Percentiles rank a stretch among this genome's conserved stretches.
Conservation (phyloP, 2,888 invertebrate genomes). For the Flexamia atlantica region DNA sequence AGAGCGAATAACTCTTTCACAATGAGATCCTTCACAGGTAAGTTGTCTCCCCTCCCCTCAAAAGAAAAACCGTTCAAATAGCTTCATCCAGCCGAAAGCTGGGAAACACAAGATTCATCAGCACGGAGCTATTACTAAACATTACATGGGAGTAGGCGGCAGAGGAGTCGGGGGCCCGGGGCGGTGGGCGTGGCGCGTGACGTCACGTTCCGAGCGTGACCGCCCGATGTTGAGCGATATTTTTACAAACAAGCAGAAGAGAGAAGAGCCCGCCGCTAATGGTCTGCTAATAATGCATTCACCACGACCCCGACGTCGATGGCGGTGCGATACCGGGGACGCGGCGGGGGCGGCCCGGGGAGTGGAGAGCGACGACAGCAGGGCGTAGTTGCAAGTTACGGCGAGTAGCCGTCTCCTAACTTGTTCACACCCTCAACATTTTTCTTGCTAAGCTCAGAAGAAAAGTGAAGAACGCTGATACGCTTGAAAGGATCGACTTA, state of each 20-base stretch:
- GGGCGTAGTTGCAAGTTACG: neutral
- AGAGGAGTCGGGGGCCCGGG: slow-evolving; percentile 6
- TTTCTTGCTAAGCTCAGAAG: too few species aligned
- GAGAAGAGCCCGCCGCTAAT: slow-evolving; percentile 40
- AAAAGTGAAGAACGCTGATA: too few species aligned
- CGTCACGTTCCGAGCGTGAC: slow-evolving; percentile 32
- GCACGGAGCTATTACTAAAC: too few species aligned
- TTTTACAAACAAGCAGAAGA: slow-evolving; percentile 39
- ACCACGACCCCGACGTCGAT: slow-evolving; percentile 27
- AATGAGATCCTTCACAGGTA: too few species aligned
- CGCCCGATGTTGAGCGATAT: slow-evolving; percentile 38
- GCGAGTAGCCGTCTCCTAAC: too few species aligned
- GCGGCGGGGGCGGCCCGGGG: slow-evolving; percentile 6
- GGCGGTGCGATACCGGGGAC: slow-evolving; percentile 11
- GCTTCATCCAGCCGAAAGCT: neutral
- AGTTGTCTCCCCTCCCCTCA: too few species aligned
- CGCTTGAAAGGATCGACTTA: too few species aligned
- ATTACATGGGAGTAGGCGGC: slow-evolving; percentile 24
- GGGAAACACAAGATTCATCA: neutral
- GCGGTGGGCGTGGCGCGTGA: slow-evolving; percentile 19
- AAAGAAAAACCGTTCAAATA: too few species aligned
- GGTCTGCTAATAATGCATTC: slow-evolving; percentile 51
- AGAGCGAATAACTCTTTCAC: too few species aligned
- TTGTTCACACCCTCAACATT: too few species aligned
- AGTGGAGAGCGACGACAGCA: too few species aligned